A percentile compares a stretch with the other conserved stretches of the same genome.
These are phyloP conservation scores for Andrena marginata DNA, from an alignment of 2,888 invertebrate species.

Conservation along the genomic window DNA sequence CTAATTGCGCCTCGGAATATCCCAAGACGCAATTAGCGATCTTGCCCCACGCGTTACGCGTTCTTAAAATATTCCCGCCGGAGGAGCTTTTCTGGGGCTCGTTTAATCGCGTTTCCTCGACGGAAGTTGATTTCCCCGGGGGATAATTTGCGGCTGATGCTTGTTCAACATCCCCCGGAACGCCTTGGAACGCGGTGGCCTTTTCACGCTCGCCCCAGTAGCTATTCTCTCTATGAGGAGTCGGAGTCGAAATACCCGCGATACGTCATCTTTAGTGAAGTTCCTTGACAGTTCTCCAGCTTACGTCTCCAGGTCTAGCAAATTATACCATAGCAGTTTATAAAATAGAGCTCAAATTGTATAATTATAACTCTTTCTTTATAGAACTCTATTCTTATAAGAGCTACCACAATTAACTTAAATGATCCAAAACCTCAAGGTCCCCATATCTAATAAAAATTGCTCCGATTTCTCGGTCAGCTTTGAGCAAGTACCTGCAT, in stretches of 20 bases:
- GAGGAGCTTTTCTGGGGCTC: slow-evolving; percentile 9
- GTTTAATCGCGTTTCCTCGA: slow-evolving; percentile 33
- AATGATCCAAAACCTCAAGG: no score
- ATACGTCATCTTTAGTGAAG: background rate
- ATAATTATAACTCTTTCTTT: no score
- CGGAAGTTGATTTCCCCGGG: slow-evolving; percentile 18
- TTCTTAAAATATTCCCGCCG: slow-evolving; percentile 29
- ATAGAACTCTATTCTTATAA: no score
- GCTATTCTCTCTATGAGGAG: background rate
- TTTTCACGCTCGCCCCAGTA: background rate
- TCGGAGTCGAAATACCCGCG: background rate
- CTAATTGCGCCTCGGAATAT: slow-evolving; percentile 28
- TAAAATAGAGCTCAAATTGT: no score
- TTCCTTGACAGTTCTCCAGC: background rate
- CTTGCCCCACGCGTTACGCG: slow-evolving; percentile 3
- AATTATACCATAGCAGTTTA: no score
- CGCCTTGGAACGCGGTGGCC: background rate
- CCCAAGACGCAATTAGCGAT: slow-evolving; percentile 4
- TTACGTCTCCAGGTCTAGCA: no score
- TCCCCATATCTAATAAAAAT: no score
- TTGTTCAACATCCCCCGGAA: slow-evolving; percentile 7
- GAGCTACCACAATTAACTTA: no score
- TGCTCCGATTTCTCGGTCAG: no score
- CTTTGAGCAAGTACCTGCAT: no score
- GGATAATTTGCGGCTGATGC: slow-evolving; percentile 2